Base-by-base conservation (phyloP, 1,140 invertebrate genomes). In the Temnothorax nylanderi region DNA sequence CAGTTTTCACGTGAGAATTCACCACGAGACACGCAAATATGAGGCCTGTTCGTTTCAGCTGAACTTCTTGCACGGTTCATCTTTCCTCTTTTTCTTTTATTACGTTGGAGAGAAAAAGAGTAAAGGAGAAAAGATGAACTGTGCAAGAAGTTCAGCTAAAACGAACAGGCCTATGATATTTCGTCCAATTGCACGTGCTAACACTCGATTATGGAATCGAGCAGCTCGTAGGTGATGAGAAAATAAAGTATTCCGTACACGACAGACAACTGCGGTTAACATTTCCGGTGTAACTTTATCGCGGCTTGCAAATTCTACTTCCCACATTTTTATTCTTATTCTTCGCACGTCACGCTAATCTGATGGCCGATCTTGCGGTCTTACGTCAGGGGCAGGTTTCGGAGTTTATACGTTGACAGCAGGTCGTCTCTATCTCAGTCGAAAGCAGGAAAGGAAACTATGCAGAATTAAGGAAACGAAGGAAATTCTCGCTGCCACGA, bases 231-330 rank as follows among this genome's bases (percentile, higher is more conserved):
- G 5, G 18, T 11, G 13, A 56, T 18, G 18, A 56, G 4, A 2
- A 47, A 47, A 16, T 47, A 34, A 78, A 78, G 2, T 65, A 78
- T 65, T 65, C 60, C 32, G 11, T 4, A 1, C 32, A 34, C 32
- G 16, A 34, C 3, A 34, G 60, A 32, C 10, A 49, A 65, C 13
- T 47, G 11, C 26, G 11, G 3, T 64, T 41, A 64, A 65, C 16
- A 49, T 49, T 13, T 65, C 18, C 11, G 41, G 11, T 47, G 62
- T 3, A 78, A 49, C 18, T 78, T 78, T 10, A 44, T 26, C 4
- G 34, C n/a, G 21, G 7, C n/a, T 69, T 37, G 62, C 58, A 64
- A 78, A 37, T 81, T 81, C 34, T 41, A 54, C 34, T n/a, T 71
- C 7, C n/a, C 18, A 54, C 13, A 54, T 69, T 26, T 51, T 69